Evolutionary conservation across 2,888 invertebrate species (phyloP).

Genomic region (Arctia plantaginis): DNA sequence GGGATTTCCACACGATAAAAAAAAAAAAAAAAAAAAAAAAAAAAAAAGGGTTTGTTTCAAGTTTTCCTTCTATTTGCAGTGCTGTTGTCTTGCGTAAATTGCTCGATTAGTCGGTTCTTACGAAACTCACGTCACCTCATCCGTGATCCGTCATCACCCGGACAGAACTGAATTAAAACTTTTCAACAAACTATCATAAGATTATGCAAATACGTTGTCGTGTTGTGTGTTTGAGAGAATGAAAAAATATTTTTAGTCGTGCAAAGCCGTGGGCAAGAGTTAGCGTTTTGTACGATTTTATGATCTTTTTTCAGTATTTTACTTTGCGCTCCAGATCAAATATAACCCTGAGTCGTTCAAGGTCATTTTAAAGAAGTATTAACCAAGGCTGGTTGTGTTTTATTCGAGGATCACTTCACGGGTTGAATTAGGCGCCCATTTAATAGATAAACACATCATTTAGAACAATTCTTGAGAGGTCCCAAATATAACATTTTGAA

Average conservation of each 20-base stretch:
- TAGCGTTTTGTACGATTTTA: neutral
- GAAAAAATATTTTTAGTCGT: neutral
- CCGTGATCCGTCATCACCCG: too few species aligned
- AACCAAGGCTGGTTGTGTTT: neutral
- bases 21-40: too few species aligned
- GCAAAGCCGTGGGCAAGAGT: neutral
- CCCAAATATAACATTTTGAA: too few species aligned
- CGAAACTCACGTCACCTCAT: too few species aligned
- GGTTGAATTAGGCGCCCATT: neutral
- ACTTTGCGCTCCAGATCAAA: neutral
- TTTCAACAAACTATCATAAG: neutral
- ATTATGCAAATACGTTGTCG: neutral
- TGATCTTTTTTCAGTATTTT: neutral
- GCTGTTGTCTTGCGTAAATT: too few species aligned
- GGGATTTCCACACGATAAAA: too few species aligned
- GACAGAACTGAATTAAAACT: neutral
- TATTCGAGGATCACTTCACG: neutral
- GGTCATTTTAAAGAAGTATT: neutral
- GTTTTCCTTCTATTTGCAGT: too few species aligned
- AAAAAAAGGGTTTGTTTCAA: too few species aligned
- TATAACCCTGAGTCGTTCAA: conserved; percentile 1
- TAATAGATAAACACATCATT: neutral
- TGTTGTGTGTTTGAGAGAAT: neutral
- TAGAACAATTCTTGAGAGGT: neutral
- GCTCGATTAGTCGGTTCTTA: too few species aligned